Evolutionary conservation across 2,888 invertebrate species (phyloP).

Genomic region (Lasioglossum figueresi): DNA sequence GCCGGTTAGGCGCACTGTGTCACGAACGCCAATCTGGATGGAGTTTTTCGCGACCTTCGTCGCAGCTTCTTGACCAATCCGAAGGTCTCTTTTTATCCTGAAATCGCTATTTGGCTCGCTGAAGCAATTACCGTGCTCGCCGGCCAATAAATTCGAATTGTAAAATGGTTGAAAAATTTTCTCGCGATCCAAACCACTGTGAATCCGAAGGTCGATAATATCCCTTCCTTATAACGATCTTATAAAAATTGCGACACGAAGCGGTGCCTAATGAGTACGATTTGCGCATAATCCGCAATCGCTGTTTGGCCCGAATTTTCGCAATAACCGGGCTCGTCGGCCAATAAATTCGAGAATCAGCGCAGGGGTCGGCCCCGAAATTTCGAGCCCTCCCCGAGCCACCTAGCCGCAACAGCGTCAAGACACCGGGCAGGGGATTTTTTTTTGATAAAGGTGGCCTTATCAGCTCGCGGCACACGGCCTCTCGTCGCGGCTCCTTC

Average conservation of each 20-base stretch:
- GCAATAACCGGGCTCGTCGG: constrained; percentile 28
- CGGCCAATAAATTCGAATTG: no score
- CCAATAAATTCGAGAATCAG: constrained; percentile 60
- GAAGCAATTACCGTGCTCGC: no score
- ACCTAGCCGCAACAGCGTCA: neutral
- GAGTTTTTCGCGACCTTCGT: neutral
- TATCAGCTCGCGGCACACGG: constrained; percentile 58
- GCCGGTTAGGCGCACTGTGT: neutral
- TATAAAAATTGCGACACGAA: neutral
- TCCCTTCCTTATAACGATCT: neutral
- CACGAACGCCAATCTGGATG: neutral
- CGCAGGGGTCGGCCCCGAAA: constrained; percentile 27
- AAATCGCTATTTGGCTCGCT: no score
- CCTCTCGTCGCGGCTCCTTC: constrained; percentile 24
- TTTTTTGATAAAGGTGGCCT: constrained; percentile 61
- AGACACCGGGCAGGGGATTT: constrained; percentile 6
- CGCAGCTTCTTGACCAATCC: neutral
- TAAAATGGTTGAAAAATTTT: neutral
- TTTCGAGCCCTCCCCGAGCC: constrained; percentile 19
- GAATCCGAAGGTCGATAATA: neutral
- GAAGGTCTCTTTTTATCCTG: no score
- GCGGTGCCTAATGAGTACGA: neutral
- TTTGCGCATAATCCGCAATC: neutral
- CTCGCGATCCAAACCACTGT: neutral
- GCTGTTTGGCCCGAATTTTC: constrained; percentile 46